Conservation (phyloP, 2,113 vertebrate species). For the Aptenodytes forsteri region DNA sequence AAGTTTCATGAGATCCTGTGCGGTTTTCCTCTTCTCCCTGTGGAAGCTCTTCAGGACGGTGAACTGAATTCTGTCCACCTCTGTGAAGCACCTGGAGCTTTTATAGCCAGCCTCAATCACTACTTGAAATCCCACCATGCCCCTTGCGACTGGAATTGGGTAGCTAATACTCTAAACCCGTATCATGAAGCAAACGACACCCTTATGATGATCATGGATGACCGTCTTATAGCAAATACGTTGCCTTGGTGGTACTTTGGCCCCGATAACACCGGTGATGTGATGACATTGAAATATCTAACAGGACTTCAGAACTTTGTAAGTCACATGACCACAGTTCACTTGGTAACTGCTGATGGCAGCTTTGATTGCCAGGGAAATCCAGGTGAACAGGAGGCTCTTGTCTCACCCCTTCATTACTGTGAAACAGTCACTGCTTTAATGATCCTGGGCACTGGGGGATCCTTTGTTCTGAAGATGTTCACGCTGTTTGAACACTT, state of each 20-base stretch:
- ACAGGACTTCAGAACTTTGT: constrained; percentile 84
- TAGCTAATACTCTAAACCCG: constrained; percentile 89
- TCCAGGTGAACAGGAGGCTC: constrained; percentile 92
- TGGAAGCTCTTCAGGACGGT: constrained; percentile 74
- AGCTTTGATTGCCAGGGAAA: constrained; percentile 98
- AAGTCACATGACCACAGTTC: constrained; percentile 77
- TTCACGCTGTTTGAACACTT: constrained; percentile 94
- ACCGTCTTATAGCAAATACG: constrained; percentile 90
- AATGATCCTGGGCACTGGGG: constrained; percentile 80
- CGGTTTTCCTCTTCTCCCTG: constrained; percentile 81
- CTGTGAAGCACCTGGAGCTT: constrained; percentile 94
- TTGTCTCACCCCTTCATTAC: constrained; percentile 89
- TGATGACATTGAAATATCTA: constrained; percentile 86
- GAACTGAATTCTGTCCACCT: constrained; percentile 90
- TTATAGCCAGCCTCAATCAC: constrained; percentile 91
- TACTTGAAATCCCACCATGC: constrained; percentile 83
- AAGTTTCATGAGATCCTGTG: constrained; percentile 93
- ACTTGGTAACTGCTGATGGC: constrained; percentile 93
- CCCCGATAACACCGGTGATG: constrained; percentile 90
- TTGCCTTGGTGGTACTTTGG: constrained; percentile 93
- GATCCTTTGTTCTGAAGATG: constrained; percentile 96
- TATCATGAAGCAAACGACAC: constrained; percentile 91
- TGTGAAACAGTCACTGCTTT: constrained; percentile 89
- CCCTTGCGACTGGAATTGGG: constrained; percentile 89
- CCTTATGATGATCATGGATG: constrained; percentile 87